Evolutionary conservation across 2,113 vertebrate genomes (phyloP).

Genomic region (Haemorhous mexicanus): DNA sequence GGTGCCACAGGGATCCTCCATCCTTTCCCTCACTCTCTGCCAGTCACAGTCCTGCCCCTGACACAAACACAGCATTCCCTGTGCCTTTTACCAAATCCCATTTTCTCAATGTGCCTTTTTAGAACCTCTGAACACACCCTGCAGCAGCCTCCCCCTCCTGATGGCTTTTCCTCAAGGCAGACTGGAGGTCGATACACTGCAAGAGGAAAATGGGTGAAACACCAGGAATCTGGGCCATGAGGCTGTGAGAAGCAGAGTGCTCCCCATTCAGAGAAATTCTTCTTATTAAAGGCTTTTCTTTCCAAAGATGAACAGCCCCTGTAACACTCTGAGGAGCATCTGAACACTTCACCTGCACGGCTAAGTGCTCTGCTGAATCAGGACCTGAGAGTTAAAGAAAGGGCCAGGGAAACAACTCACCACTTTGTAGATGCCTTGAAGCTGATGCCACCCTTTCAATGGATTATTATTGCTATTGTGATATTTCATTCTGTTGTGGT

Average conservation of each 20-base stretch:
- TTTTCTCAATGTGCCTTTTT: background rate
- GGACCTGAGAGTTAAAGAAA: background rate
- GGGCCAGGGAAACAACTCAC: background rate
- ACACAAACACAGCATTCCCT: background rate
- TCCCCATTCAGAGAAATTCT: background rate
- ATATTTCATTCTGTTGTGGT: background rate
- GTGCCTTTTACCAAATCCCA: background rate
- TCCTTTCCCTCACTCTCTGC: background rate
- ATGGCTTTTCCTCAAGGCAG: background rate
- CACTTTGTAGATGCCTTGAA: accelerated
- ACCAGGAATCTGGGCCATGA: background rate
- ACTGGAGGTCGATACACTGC: accelerated
- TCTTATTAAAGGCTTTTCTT: background rate
- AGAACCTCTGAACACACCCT: accelerated
- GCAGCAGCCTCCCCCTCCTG: background rate
- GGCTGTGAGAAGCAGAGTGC: background rate
- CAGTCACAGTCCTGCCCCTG: background rate
- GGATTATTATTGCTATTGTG: no score
- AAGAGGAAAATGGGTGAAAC: accelerated
- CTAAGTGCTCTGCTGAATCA: background rate
- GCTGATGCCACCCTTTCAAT: background rate
- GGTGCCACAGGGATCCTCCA: background rate
- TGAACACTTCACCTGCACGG: accelerated
- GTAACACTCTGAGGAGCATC: background rate
- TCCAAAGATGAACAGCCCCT: background rate